Percentiles rank a stretch among this genome's conserved stretches.
Evolutionary conservation across 2,888 invertebrate genomes (phyloP).

Genomic region (Erannis defoliaria): DNA sequence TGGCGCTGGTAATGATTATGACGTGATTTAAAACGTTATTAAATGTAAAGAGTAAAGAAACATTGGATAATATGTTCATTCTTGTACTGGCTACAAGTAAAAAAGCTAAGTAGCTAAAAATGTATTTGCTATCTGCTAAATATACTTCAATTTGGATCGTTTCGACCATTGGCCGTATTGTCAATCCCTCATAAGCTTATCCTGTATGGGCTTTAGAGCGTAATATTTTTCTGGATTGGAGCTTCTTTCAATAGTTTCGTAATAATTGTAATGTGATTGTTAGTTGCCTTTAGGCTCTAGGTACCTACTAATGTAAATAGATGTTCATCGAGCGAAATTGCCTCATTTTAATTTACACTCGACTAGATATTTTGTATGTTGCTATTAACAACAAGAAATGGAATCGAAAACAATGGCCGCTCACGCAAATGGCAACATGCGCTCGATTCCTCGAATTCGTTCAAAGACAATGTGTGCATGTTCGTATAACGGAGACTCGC

Average conservation of each 20-base stretch:
- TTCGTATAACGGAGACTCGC: slow-evolving; percentile 36
- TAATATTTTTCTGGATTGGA: too few relatives aligned
- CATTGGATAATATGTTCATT: too few relatives aligned
- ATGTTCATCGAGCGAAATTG: background rate
- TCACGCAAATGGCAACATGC: slow-evolving; percentile 49
- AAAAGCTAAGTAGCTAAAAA: too few relatives aligned
- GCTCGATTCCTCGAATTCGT: slow-evolving; percentile 51
- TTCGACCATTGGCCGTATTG: too few relatives aligned
- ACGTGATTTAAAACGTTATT: background rate
- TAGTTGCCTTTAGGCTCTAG: background rate
- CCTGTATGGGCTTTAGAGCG: too few relatives aligned
- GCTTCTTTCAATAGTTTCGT: background rate
- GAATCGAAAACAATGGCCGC: slow-evolving; percentile 42
- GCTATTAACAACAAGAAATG: slow-evolving; percentile 39
- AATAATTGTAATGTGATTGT: too few relatives aligned
- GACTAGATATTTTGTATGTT: slow-evolving; percentile 11
- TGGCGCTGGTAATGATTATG: background rate
- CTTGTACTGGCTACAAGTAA: too few relatives aligned
- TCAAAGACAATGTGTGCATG: slow-evolving; percentile 51
- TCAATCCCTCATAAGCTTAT: too few relatives aligned
- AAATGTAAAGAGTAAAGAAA: background rate
- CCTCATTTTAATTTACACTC: background rate
- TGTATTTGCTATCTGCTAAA: too few relatives aligned
- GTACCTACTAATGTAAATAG: background rate
- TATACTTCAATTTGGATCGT: too few relatives aligned